Conservation (phyloP, 30 jellyfish, hydroid and myxozoan species). For the Hydractinia symbiolongicarpus region DNA sequence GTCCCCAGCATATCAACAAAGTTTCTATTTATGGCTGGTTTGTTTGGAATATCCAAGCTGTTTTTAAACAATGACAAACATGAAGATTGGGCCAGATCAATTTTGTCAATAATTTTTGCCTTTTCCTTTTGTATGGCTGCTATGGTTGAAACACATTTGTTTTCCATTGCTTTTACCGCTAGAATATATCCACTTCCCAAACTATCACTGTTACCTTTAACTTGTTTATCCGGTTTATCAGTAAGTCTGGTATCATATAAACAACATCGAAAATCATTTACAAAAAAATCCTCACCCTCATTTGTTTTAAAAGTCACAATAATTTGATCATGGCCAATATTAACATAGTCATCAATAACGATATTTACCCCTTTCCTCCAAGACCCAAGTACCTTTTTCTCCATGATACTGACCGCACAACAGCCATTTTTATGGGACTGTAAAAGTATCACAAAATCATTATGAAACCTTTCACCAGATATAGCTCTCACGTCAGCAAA, state of each 20-base stretch:
- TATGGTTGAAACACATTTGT: background rate
- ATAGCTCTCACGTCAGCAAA: background rate
- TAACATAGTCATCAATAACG: slow-evolving; percentile 2
- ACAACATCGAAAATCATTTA: background rate
- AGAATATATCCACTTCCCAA: background rate
- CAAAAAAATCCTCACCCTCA: background rate
- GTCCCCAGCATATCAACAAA: too few species aligned
- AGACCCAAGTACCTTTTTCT: background rate
- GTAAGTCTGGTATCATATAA: background rate
- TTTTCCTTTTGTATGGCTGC: too few species aligned
- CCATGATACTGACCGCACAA: background rate
- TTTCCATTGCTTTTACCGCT: background rate
- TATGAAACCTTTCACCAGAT: background rate
- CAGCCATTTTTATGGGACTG: background rate
- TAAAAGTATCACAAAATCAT: background rate
- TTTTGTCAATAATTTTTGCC: too few species aligned
- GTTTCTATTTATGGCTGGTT: too few species aligned
- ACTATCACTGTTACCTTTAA: background rate
- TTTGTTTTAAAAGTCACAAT: background rate
- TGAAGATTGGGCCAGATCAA: too few species aligned
- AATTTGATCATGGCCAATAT: slow-evolving; percentile 14
- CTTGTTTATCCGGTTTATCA: background rate
- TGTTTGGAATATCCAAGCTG: too few species aligned
- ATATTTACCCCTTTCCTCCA: background rate
- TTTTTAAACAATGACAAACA: too few species aligned